These are phyloP conservation scores for Drosophila gunungcola DNA, from an alignment of 1,140 invertebrate species.

Conservation along the genomic window DNA sequence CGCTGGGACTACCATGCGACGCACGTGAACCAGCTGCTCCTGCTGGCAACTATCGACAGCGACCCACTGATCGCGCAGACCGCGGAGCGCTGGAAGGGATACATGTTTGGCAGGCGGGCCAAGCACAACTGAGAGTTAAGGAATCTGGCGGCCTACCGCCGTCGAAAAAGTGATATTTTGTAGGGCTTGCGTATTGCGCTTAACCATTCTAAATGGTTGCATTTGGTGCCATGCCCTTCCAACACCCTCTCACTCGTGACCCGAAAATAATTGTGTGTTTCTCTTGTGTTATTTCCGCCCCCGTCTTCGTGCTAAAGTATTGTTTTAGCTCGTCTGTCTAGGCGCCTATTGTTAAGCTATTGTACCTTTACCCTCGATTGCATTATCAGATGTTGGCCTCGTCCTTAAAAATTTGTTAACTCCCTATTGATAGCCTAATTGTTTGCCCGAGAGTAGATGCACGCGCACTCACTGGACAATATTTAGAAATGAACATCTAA, in stretches of 20 bases:
- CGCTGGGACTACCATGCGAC: slow-evolving; percentile 99
- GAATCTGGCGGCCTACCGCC: slow-evolving; percentile 58
- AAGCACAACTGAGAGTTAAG: slow-evolving; percentile 90
- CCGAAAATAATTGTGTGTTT: slow-evolving; percentile 14
- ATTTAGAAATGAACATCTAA: slow-evolving; percentile 38
- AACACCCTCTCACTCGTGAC: slow-evolving; percentile 4
- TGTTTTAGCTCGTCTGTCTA: slow-evolving; percentile 14
- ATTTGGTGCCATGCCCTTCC: slow-evolving; percentile 21
- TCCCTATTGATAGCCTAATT: slow-evolving; percentile 51
- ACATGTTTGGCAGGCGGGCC: slow-evolving; percentile 97
- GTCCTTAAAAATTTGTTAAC: slow-evolving; percentile 47
- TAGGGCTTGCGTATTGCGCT: slow-evolving; percentile 36
- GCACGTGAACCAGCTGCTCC: slow-evolving; percentile 97
- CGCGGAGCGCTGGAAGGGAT: slow-evolving; percentile 97
- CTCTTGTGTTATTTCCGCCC: slow-evolving; percentile 15
- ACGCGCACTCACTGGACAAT: slow-evolving; percentile 70
- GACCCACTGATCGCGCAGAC: slow-evolving; percentile 93
- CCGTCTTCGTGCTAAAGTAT: slow-evolving; percentile 35
- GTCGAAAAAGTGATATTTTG: slow-evolving; percentile 56
- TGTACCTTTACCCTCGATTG: slow-evolving; percentile 65
- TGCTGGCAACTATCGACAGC: slow-evolving; percentile 94
- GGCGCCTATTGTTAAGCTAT: slow-evolving; percentile 49
- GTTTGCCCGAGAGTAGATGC: slow-evolving; percentile 55
- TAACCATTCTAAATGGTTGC: slow-evolving; percentile 70
- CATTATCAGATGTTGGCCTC: slow-evolving; percentile 38